Percentiles rank a stretch among this genome's conserved stretches.
Evolutionary conservation across 2,888 invertebrate species (phyloP).

Genomic region (Gonocerus acuteangulatus): DNA sequence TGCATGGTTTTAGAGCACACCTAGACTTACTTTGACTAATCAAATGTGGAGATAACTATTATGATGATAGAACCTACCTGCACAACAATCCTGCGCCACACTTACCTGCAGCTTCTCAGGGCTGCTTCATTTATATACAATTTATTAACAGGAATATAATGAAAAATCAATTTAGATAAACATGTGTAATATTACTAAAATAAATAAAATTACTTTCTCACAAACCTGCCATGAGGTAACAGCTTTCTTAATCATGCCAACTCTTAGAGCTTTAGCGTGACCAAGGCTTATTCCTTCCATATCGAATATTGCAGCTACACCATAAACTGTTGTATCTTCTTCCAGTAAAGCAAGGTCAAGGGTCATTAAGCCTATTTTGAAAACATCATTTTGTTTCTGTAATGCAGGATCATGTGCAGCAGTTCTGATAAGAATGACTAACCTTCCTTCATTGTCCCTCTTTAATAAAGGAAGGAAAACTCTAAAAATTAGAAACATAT

Average conservation of each 20-base stretch:
- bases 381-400: slow-evolving; percentile 52
- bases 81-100: too few relatives aligned
- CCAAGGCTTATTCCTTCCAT: slow-evolving; percentile 51
- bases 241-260: slow-evolving; percentile 51
- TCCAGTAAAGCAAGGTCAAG: slow-evolving; percentile 52
- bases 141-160: too few relatives aligned
- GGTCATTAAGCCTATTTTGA: slow-evolving; percentile 56
- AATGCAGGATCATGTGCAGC: slow-evolving; percentile 53
- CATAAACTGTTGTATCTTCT: slow-evolving; percentile 48
- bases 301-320: slow-evolving; percentile 56
- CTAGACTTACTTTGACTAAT: too few relatives aligned
- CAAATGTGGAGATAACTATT: too few relatives aligned
- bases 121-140: too few relatives aligned
- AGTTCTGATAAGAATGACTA: slow-evolving; percentile 54
- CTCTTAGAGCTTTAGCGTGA: slow-evolving; percentile 54
- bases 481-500: slow-evolving; percentile 39
- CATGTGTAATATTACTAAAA: too few relatives aligned
- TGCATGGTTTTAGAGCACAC: too few relatives aligned
- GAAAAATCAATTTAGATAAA: too few relatives aligned
- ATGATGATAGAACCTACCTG: too few relatives aligned
- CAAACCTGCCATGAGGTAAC: slow-evolving; percentile 58
- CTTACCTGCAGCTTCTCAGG: too few relatives aligned
- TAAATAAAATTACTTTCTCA: too few relatives aligned
- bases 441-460: slow-evolving; percentile 47
- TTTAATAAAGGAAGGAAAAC: slow-evolving; percentile 53